Conservation (phyloP, 2,888 invertebrate species). For the Melieria omissa region DNA sequence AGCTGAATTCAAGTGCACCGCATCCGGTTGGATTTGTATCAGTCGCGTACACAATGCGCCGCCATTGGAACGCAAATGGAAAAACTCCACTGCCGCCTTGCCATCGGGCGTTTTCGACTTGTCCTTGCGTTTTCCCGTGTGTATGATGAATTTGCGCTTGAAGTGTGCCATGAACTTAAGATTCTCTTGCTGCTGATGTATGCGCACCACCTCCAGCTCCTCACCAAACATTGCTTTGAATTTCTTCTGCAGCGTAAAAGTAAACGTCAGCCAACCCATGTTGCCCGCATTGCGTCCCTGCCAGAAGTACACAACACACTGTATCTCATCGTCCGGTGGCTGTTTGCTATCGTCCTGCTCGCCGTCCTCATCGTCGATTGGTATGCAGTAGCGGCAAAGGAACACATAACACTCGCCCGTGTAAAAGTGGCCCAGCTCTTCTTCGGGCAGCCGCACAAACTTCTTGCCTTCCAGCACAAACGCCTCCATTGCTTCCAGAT, state of each 20-base stretch:
- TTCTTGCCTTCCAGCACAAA: constrained; percentile 97
- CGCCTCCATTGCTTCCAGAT: constrained; percentile 96
- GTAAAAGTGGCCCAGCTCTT: constrained; percentile 91
- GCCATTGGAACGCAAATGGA: constrained; percentile 95
- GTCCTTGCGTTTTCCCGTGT: constrained; percentile 83
- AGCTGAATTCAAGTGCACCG: constrained; percentile 87
- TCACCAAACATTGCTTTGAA: constrained; percentile 89
- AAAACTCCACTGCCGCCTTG: constrained; percentile 83
- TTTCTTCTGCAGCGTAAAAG: constrained; percentile 93
- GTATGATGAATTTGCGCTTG: constrained; percentile 92
- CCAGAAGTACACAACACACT: constrained; percentile 99
- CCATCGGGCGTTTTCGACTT: constrained; percentile 63
- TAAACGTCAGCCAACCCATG: constrained; percentile 99
- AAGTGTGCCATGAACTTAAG: constrained; percentile 98
- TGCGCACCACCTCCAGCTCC: constrained; percentile 93
- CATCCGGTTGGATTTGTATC: constrained; percentile 89
- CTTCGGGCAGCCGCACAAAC: constrained; percentile 95
- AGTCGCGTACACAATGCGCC: constrained; percentile 92
- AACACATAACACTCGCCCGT: constrained; percentile 98
- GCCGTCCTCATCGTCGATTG: constrained; percentile 73
- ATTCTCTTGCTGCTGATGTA: constrained; percentile 98
- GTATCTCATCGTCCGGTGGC: constrained; percentile 70
- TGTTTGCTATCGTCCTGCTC: constrained; percentile 55
- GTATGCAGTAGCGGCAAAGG: constrained; percentile 94
- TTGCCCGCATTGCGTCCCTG: constrained; percentile 97